phyloP scores from a whole-genome alignment of 2,113 vertebrate genomes.

The Mesitornis unicolor region DNA sequence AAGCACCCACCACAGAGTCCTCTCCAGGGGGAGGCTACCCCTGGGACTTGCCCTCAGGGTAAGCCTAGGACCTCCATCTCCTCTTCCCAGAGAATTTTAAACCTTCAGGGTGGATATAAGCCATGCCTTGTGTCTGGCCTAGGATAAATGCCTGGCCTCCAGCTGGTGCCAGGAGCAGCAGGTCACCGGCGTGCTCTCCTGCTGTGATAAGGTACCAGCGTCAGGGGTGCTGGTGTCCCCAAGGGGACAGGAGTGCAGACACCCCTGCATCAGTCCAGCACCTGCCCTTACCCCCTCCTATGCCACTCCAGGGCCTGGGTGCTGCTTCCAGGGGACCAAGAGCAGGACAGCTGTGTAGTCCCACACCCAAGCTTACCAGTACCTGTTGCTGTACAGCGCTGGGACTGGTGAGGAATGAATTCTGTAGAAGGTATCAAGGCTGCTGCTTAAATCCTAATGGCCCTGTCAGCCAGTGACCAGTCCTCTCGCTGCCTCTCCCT shows the following conservation, averaged over 20 bases:
- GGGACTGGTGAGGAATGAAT: background rate
- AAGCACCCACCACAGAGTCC: background rate
- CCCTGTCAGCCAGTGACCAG: background rate
- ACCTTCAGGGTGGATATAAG: background rate
- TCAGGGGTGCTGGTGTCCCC: rapidly evolving
- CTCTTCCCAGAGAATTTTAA: background rate
- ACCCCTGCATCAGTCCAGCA: background rate
- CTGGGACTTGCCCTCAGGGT: background rate
- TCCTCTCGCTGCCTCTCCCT: background rate
- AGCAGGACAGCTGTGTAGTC: background rate
- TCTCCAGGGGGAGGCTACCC: background rate
- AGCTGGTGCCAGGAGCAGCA: background rate
- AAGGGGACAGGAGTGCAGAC: background rate
- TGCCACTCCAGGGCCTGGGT: background rate
- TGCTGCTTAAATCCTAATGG: background rate
- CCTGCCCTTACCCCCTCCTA: background rate
- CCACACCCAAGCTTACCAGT: background rate
- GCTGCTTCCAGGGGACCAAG: background rate
- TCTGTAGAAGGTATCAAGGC: background rate
- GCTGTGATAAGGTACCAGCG: background rate
- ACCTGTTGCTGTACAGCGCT: background rate
- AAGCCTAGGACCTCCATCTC: background rate
- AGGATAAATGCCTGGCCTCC: background rate
- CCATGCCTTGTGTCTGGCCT: background rate
- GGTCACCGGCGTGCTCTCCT: background rate